A percentile compares a stretch with the other conserved stretches of the same genome.
Evolutionary conservation across 2,888 invertebrate genomes (phyloP).

Genomic region (Mimumesa dahlbomi): DNA sequence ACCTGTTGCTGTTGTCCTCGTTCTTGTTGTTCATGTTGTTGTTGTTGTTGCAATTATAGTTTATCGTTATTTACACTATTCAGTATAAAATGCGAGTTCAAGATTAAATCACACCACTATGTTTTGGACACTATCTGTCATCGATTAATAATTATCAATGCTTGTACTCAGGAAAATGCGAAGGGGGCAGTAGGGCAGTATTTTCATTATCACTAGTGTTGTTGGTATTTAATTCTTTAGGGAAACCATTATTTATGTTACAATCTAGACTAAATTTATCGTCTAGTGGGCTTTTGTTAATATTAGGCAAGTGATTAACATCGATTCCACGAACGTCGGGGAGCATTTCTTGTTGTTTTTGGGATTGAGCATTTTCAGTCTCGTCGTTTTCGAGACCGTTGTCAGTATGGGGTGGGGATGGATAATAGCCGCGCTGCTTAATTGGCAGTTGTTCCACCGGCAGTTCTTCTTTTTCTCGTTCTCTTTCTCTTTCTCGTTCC

Average conservation of each 20-base stretch:
- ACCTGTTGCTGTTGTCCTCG: constrained; percentile 67
- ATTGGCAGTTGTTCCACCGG: constrained; percentile 72
- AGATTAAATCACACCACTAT: constrained; percentile 79
- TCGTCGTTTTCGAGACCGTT: constrained; percentile 72
- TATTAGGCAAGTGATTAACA: constrained; percentile 78
- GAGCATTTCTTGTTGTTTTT: constrained; percentile 75
- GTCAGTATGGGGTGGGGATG: constrained; percentile 72
- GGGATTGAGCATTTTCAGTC: constrained; percentile 75
- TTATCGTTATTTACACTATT: constrained; percentile 79
- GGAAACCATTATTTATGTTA: constrained; percentile 77
- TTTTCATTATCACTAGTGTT: constrained; percentile 79
- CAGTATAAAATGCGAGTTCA: constrained; percentile 80
- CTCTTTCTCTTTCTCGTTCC: constrained; percentile 79
- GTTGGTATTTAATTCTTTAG: constrained; percentile 76
- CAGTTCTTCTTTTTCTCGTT: constrained; percentile 62
- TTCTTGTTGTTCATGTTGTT: constrained; percentile 62
- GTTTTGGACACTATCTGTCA: constrained; percentile 77
- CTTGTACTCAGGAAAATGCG: constrained; percentile 79
- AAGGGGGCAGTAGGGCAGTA: constrained; percentile 78
- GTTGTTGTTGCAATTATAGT: constrained; percentile 70
- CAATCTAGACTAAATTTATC: constrained; percentile 79
- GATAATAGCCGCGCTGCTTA: constrained; percentile 75
- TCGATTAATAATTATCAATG: constrained; percentile 79
- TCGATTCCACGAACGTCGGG: constrained; percentile 74
- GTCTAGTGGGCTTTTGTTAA: constrained; percentile 77